These are phyloP conservation scores for Ctenoplectra terminalis DNA, from an alignment of 1,140 invertebrate genomes.

Conservation along the genomic window DNA sequence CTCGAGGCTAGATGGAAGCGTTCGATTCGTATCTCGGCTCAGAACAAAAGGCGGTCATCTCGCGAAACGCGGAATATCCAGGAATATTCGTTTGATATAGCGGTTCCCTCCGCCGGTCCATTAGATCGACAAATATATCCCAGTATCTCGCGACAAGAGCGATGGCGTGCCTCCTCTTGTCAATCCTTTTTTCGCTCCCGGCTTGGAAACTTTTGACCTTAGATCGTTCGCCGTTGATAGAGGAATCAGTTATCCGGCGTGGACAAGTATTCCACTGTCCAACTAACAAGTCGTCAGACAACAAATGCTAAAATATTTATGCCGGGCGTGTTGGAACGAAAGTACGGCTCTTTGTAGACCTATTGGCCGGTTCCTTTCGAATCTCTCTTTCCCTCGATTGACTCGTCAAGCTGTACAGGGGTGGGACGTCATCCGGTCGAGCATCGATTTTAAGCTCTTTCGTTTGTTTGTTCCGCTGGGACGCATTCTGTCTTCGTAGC, in stretches of 20 bases:
- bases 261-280: background rate
- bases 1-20: background rate
- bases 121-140: conserved; percentile 56
- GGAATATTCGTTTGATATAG: conserved; percentile 27
- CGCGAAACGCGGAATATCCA: conserved; percentile 18
- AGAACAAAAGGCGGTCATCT: conserved; percentile 24
- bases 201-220: conserved; percentile 7
- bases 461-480: conserved; percentile 17
- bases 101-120: conserved; percentile 31
- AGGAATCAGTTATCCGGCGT: no score
- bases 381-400: conserved; percentile 13
- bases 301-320: conserved; percentile 66
- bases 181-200: conserved; percentile 29
- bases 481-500: conserved; percentile 17
- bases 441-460: conserved; percentile 44
- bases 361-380: conserved; percentile 12
- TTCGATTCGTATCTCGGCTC: background rate
- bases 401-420: conserved; percentile 16
- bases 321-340: conserved; percentile 34
- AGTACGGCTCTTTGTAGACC: conserved; percentile 1
- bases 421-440: background rate
- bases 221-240: background rate
- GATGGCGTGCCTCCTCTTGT: conserved; percentile 25
- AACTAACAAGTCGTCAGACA: conserved; percentile 52
- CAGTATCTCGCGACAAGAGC: conserved; percentile 12